Conservation (phyloP, 2,888 invertebrate genomes). For the Dolichopus griseipennis region DNA sequence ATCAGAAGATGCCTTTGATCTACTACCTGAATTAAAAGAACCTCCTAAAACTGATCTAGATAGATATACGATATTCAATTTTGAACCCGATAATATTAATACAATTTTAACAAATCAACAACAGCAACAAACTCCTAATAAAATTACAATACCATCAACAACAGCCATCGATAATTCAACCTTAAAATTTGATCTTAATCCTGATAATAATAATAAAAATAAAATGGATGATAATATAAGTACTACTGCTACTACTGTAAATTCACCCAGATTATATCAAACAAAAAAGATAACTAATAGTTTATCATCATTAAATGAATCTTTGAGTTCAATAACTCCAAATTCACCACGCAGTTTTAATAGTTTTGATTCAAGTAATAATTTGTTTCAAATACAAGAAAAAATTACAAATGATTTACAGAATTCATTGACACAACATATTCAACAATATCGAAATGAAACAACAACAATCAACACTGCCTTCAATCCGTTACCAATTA, state of each 20-base stretch:
- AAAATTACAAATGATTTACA: not conserved
- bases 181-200: not conserved
- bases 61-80: slow-evolving; percentile 21
- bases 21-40: slow-evolving; percentile 10
- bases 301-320: not conserved
- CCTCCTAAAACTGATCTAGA: slow-evolving; percentile 21
- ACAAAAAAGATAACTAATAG: not conserved
- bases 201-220: not conserved
- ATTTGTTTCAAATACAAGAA: not conserved
- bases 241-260: not conserved
- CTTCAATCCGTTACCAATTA: not conserved
- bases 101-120: slow-evolving; percentile 15
- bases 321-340: not conserved
- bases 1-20: slow-evolving; percentile 2
- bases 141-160: not conserved
- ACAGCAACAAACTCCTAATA: not conserved
- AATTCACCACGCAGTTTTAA: not conserved
- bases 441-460: not conserved
- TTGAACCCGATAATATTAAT: slow-evolving; percentile 21
- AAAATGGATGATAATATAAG: not conserved
- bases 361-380: not conserved
- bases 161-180: not conserved
- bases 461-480: not conserved
- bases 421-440: not conserved
- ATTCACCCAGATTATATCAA: not conserved